Evolutionary conservation across 2,888 invertebrate genomes (phyloP).

Genomic region (Exocentrus adspersus): DNA sequence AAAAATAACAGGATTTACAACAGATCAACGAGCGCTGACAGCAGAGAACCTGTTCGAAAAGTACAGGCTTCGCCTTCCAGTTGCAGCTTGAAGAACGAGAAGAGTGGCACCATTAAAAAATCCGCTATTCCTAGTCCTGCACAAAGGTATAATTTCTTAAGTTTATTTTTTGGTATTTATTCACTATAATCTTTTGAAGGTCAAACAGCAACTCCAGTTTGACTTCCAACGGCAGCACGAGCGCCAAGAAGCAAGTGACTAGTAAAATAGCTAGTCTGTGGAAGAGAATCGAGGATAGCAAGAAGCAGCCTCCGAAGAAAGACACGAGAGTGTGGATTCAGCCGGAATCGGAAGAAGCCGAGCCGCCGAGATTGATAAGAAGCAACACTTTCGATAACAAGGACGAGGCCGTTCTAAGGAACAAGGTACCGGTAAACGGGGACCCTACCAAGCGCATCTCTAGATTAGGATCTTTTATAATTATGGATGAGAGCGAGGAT

Average conservation of each 20-base stretch:
- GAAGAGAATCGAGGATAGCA: conserved; percentile 80
- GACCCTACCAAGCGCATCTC: conserved; percentile 63
- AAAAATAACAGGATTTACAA: conserved; percentile 50
- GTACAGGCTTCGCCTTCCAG: conserved; percentile 68
- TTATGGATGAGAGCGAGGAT: conserved; percentile 59
- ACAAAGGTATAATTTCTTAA: conserved; percentile 44
- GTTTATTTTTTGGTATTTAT: neutral
- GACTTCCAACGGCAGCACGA: conserved; percentile 62
- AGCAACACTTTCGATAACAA: conserved; percentile 75
- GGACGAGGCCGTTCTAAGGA: conserved; percentile 49
- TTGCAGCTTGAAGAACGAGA: conserved; percentile 67
- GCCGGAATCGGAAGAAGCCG: conserved; percentile 57
- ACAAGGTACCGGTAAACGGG: conserved; percentile 47
- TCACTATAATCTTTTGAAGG: conserved; percentile 30
- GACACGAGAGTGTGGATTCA: conserved; percentile 61
- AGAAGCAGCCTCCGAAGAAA: conserved; percentile 67
- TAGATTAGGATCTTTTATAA: conserved; percentile 66
- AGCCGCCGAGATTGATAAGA: conserved; percentile 66
- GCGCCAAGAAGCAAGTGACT: conserved; percentile 71
- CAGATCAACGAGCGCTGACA: conserved; percentile 62
- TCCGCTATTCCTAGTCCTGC: conserved; percentile 51
- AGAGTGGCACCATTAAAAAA: conserved; percentile 54
- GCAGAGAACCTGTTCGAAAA: conserved; percentile 52
- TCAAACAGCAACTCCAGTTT: conserved; percentile 71
- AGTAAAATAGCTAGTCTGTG: conserved; percentile 84